These are phyloP conservation scores for Siniperca scherzeri DNA, from an alignment of 2,797 vertebrate species.

Conservation along the genomic window DNA sequence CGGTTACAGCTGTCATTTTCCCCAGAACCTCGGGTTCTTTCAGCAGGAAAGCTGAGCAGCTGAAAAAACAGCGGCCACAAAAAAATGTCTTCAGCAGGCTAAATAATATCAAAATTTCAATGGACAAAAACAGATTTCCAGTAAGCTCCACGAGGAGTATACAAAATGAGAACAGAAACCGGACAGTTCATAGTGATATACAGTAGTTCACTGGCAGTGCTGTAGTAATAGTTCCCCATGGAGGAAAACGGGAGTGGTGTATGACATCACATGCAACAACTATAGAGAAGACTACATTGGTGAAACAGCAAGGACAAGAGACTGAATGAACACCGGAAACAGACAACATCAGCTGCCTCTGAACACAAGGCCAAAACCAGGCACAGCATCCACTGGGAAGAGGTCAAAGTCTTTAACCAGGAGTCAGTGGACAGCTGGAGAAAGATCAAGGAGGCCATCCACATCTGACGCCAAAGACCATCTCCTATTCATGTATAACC, in stretches of 20 bases:
- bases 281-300: too few relatives aligned
- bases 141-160: conserved; percentile 8
- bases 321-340: neutral
- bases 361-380: neutral
- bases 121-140: neutral
- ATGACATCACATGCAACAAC: neutral
- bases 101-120: conserved; percentile 3
- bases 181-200: conserved; percentile 5
- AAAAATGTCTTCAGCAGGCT: neutral
- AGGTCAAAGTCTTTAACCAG: neutral
- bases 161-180: neutral
- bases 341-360: neutral
- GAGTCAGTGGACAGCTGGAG: neutral
- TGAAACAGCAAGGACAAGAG: neutral
- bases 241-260: neutral
- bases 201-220: neutral
- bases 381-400: neutral
- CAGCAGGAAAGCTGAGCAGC: conserved; percentile 6
- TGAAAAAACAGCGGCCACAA: neutral
- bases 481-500: neutral
- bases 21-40: neutral
- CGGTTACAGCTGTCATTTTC: conserved; percentile 3
- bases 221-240: neutral
- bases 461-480: neutral
- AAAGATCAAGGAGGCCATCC: neutral